Conservation (phyloP, 2,888 invertebrate genomes). For the Orthosia gothica region DNA sequence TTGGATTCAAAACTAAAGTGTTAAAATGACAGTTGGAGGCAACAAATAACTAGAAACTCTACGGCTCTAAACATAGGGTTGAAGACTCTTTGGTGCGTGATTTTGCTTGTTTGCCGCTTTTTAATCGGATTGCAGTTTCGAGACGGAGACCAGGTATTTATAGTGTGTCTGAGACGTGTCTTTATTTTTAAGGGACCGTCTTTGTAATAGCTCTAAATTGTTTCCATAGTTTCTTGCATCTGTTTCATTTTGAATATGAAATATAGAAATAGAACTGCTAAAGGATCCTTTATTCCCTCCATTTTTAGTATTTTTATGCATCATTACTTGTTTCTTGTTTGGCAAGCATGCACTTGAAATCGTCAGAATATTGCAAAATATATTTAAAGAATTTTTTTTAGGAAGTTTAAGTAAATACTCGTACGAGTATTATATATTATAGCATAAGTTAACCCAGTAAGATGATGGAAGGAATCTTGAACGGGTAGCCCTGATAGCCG, state of each 20-base stretch:
- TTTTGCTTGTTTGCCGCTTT: slow-evolving; percentile 64
- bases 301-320: slow-evolving; percentile 13
- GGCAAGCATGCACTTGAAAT: not conserved
- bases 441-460: too few relatives aligned
- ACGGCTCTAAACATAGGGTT: slow-evolving; percentile 31
- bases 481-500: too few relatives aligned
- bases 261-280: not conserved
- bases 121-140: slow-evolving; percentile 76
- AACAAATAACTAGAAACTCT: slow-evolving; percentile 54
- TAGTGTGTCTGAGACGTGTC: slow-evolving; percentile 62
- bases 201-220: slow-evolving; percentile 24
- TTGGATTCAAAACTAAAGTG: slow-evolving; percentile 74
- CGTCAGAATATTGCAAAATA: too few relatives aligned
- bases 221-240: slow-evolving; percentile 33
- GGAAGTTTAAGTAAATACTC: too few relatives aligned
- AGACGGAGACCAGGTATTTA: slow-evolving; percentile 73
- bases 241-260: slow-evolving; percentile 23
- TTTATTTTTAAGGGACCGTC: slow-evolving; percentile 62
- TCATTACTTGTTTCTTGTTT: slow-evolving; percentile 4
- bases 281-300: slow-evolving; percentile 5
- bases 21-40: slow-evolving; percentile 65
- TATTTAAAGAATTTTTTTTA: too few relatives aligned
- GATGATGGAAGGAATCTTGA: too few relatives aligned
- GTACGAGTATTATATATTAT: too few relatives aligned
- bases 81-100: slow-evolving; percentile 23